Evolutionary conservation across 2,797 vertebrate species (phyloP), one percentile per base, ranked within the genome.

Genomic region (Alosa sapidissima): DNA sequence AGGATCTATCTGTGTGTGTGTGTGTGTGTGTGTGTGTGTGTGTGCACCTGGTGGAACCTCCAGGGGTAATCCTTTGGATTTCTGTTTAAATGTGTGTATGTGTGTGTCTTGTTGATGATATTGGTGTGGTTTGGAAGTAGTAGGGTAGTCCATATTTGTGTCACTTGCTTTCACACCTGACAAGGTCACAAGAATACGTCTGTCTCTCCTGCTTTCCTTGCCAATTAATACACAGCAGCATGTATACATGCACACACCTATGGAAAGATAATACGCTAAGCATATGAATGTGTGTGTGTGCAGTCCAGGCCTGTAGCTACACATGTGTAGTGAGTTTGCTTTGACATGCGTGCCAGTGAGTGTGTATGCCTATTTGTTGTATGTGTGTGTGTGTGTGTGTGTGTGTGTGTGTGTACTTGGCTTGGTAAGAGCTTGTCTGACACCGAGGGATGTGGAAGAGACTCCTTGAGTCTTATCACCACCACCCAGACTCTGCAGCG

Each of bases 401-500:
- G 58, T 51, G 81, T 41, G 62, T 24, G 19, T 51, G 24, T 45
- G 68, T 75, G 68, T 75, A 41, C 33, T 75, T 75, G 68, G 68
- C 68, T 75, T 87, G 65, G 87, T 81, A 83, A 85, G 60, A 81
- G 85, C 84, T 75, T 81, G 83, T 86, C 84, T 87, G 85, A 88
- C 85, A 85, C 85, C 93, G 94, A 94, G 92, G 93, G 93, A 94
- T 92, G 92, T 93, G 92, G 94, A 92, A 91, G 92, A 92, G 93
- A 92, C 93, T 93, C 94, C 92, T 91, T 91, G 89, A 93, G 92
- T 91, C 94, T 95, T 95, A 95, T 95, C 94, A 87, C 93, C 93
- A 93, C 91, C 91, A 90, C 91, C 91, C 94, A 95, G 94, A 92
- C 93, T 89, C 91, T 84, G 87, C 81, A 86, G 82, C 86, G 87